Evolutionary conservation across 2,888 invertebrate species (phyloP).

Genomic region (Folsomia candida): DNA sequence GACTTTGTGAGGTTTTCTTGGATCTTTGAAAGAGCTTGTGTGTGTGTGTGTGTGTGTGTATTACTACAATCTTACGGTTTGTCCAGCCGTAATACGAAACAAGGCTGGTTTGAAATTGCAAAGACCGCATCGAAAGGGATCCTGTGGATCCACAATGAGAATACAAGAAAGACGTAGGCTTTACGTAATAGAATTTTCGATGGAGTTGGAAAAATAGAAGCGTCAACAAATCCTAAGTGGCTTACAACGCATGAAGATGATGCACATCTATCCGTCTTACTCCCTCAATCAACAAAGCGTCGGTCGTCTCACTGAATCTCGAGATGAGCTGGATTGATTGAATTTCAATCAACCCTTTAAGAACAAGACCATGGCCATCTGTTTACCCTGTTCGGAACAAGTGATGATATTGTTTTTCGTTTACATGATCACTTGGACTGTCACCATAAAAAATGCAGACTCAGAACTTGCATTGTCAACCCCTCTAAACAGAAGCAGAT

Average conservation of each 20-base stretch:
- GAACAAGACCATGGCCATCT: slow-evolving; percentile 11
- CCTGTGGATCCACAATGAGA: neutral
- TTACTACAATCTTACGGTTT: no score
- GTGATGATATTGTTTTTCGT: neutral
- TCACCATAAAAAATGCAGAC: neutral
- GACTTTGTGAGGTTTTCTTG: neutral
- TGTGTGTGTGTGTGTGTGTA: no score
- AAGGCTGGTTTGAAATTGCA: neutral
- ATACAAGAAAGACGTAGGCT: neutral
- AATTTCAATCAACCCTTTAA: slow-evolving; percentile 16
- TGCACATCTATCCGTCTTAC: no score
- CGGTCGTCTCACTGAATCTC: neutral
- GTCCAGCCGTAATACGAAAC: no score
- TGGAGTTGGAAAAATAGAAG: neutral
- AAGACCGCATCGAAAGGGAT: neutral
- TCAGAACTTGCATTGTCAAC: neutral
- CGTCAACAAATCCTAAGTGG: slow-evolving; percentile 5
- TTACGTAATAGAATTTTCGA: neutral
- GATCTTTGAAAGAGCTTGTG: neutral
- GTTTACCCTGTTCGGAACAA: neutral
- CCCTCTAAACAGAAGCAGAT: neutral
- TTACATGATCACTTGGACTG: neutral
- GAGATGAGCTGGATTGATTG: slow-evolving; percentile 18
- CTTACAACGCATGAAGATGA: neutral
- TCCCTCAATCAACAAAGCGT: neutral